phyloP scores from a whole-genome alignment of 2,797 vertebrate species.

The Buphagus erythrorhynchus region DNA sequence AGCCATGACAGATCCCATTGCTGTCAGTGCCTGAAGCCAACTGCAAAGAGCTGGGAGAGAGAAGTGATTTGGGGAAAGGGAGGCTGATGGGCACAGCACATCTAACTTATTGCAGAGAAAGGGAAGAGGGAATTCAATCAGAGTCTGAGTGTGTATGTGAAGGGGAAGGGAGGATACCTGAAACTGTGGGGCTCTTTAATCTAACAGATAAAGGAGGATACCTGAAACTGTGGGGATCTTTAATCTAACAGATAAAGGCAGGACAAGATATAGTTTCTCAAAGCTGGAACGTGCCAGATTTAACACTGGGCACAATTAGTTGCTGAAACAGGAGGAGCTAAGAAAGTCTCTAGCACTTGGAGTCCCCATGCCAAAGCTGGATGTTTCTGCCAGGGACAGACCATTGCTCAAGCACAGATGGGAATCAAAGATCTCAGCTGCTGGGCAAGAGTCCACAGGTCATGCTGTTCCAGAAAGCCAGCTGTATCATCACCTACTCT shows the following conservation, averaged over 20 bases:
- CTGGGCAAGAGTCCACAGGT: background rate
- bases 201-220: background rate
- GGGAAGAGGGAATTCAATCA: background rate
- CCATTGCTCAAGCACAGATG: background rate
- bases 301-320: background rate
- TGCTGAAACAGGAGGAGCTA: background rate
- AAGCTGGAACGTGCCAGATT: background rate
- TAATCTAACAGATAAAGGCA: background rate
- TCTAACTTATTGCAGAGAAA: background rate
- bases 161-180: background rate
- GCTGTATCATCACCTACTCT: background rate
- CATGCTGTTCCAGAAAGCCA: background rate
- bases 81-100: background rate
- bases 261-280: background rate
- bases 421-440: background rate
- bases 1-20: background rate
- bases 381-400: background rate
- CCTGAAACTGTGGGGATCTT: background rate
- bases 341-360: background rate
- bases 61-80: background rate
- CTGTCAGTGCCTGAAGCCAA: background rate
- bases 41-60: background rate
- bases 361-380: rapidly evolving
- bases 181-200: background rate
- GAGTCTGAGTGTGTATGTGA: background rate